Conservation (phyloP, 2,113 vertebrate genomes). For the Ailuropoda melanoleuca region DNA sequence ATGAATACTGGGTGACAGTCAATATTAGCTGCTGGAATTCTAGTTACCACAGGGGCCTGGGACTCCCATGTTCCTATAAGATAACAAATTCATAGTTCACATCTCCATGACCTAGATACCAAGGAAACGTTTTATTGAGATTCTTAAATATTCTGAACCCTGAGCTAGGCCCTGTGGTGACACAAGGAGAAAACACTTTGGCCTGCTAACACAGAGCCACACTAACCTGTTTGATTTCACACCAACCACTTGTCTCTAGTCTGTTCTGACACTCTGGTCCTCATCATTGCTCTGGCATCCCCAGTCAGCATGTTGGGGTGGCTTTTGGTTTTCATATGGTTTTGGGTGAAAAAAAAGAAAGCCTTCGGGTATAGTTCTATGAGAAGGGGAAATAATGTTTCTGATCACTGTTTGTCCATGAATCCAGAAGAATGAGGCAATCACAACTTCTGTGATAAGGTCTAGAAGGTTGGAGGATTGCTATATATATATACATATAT, state of each 20-base stretch:
- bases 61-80: background rate
- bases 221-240: background rate
- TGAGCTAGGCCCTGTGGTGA: background rate
- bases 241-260: background rate
- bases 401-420: background rate
- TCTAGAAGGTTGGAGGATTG: background rate
- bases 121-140: background rate
- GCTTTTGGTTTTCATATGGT: background rate
- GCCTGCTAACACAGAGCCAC: background rate
- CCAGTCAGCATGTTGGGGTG: background rate
- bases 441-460: too few species aligned
- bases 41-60: background rate
- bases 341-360: background rate
- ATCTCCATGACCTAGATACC: background rate
- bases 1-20: background rate
- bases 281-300: background rate
- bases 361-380: background rate
- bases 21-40: background rate
- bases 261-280: background rate
- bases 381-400: background rate
- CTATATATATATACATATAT: background rate
- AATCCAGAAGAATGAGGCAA: background rate
- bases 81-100: background rate
- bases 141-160: background rate
- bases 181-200: background rate